A percentile compares a stretch with the other conserved stretches of the same genome.
Conservation (phyloP, 2,113 vertebrate genomes). For the Nanger granti region DNA sequence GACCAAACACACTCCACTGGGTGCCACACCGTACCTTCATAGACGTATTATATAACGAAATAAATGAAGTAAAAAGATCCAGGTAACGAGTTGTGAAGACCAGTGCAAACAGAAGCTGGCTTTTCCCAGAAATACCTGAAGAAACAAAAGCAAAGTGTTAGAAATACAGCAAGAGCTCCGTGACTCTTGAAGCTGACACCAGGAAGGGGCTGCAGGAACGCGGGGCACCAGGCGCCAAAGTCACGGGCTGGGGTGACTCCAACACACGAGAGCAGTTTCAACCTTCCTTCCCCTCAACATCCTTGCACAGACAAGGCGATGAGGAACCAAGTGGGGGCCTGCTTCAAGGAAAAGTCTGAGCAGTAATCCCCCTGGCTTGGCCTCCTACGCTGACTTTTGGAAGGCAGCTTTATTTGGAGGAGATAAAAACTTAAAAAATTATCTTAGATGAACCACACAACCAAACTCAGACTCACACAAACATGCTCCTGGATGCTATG, state of each 20-base stretch:
- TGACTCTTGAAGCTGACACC: neutral
- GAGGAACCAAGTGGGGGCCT: neutral
- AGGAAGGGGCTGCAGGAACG: neutral
- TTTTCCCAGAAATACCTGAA: conserved; percentile 98
- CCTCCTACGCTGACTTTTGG: neutral
- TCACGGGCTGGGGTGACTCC: neutral
- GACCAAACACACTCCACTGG: neutral
- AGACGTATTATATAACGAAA: conserved; percentile 97
- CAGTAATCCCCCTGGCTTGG: neutral
- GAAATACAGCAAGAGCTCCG: neutral
- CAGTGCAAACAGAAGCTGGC: conserved; percentile 96
- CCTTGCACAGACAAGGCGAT: neutral
- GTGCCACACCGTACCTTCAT: conserved; percentile 92
- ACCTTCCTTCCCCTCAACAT: neutral
- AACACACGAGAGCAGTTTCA: neutral
- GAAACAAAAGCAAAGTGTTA: conserved; percentile 70
- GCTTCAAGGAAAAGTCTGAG: neutral
- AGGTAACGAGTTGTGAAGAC: conserved; percentile 98
- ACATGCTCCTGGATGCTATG: neutral
- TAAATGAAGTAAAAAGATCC: conserved; percentile 98
- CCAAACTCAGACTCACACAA: neutral
- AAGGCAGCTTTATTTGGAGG: neutral
- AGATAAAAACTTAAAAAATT: neutral
- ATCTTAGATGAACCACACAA: neutral
- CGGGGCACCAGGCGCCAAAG: neutral